Base-by-base conservation (phyloP, 2,113 vertebrate genomes). In the Salvator merianae region DNA sequence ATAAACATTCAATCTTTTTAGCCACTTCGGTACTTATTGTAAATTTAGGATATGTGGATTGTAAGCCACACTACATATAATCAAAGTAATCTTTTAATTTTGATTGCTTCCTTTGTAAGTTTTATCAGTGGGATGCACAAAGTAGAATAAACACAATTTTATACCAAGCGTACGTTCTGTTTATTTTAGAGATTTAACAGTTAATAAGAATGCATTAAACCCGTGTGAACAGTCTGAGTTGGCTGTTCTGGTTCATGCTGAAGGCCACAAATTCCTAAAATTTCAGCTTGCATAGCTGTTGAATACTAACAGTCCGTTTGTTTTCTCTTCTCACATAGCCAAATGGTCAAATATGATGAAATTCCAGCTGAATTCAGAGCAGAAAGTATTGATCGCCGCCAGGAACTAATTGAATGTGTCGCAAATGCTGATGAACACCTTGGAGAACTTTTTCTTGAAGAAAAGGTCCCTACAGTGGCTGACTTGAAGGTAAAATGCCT, bases 381-480 rank as follows among this genome's bases (percentile, higher is more conserved):
- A 0, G 97, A 97, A 34, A 97, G 97, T 0, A 84, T 95, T 0
- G 97, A 98, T 30, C 94, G 96, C n/a, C 95, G 97, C 32, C 96
- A 97, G 84, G 98, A 99, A 80, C 93, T 99, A 86, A 97, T 99
- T 72, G 98, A 99, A 90, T 98, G 97, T 86, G 97, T 99, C 10
- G 97, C 98, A 5, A 97, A 99, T 38, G 96, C 96, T 0, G 99
- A 99, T 16, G 99, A 99, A 74, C 91, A 91, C 0, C 94, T 99
- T 47, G 99, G 98, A 36, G 99, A 99, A 91, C 95, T 99, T 83
- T 99, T 99, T 87, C 90, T 99, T 91, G 98, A 99, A 87, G 99
- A 99, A 88, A 98, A 95, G 91, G 77, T 96, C 5, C 98, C 98
- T 53, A 97, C 96, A 0, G 87, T 93, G 59, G 90, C 93, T 0